These are phyloP conservation scores for Drosophila erecta DNA, from an alignment of 1,140 invertebrate genomes.

Conservation along the genomic window DNA sequence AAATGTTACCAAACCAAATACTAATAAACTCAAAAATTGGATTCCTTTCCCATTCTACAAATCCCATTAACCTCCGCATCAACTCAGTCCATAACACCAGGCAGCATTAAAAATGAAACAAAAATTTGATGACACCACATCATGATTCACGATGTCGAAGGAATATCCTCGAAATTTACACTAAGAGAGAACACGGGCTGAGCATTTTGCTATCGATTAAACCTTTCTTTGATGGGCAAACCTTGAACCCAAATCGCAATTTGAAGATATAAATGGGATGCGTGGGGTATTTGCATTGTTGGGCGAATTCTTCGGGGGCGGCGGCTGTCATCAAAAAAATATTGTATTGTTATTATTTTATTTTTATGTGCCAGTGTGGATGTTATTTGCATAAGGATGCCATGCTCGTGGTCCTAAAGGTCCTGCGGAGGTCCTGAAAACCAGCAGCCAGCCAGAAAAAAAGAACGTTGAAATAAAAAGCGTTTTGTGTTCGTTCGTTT, in stretches of 20 bases:
- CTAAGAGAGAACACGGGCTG: constrained; percentile 45
- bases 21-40: background rate
- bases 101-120: constrained; percentile 36
- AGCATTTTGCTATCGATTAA: constrained; percentile 61
- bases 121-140: constrained; percentile 70
- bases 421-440: constrained; percentile 45
- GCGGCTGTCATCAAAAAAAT: constrained; percentile 80
- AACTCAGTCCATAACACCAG: constrained; percentile 17
- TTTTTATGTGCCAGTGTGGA: constrained; percentile 69
- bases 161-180: constrained; percentile 68
- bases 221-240: constrained; percentile 74
- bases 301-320: constrained; percentile 8
- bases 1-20: background rate
- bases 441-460: constrained; percentile 44
- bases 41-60: background rate
- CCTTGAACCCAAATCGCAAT: constrained; percentile 39
- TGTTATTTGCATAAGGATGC: constrained; percentile 80
- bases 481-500: constrained; percentile 65
- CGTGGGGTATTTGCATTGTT: constrained; percentile 22
- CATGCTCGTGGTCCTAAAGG: constrained; percentile 42
- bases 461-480: constrained; percentile 42
- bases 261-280: constrained; percentile 5
- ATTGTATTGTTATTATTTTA: constrained; percentile 83
- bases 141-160: constrained; percentile 42
- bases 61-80: constrained; percentile 20